A percentile compares a stretch with the other conserved stretches of the same genome.
Evolutionary conservation across 2,113 vertebrate species (phyloP).

Genomic region (Rhodinocichla rosea): DNA sequence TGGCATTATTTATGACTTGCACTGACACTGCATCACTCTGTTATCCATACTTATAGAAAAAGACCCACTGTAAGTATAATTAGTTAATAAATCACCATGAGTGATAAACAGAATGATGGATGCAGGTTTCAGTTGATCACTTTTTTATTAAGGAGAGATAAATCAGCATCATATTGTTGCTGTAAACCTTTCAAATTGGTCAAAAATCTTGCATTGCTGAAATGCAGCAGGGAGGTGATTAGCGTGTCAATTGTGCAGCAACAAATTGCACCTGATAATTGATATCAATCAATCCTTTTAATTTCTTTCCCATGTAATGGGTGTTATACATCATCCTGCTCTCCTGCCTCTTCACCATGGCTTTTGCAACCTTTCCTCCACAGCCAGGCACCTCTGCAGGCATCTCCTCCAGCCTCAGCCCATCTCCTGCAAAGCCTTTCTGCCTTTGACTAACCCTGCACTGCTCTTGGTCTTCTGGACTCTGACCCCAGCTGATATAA

Average conservation of each 20-base stretch:
- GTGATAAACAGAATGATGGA: constrained; percentile 84
- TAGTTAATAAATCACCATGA: constrained; percentile 82
- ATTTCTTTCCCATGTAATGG: constrained; percentile 51
- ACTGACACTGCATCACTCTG: constrained; percentile 47
- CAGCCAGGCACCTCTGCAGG: background rate
- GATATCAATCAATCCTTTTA: constrained; percentile 79
- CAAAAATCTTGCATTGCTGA: constrained; percentile 67
- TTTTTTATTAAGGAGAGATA: constrained; percentile 85
- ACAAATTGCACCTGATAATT: constrained; percentile 78
- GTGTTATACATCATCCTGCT: constrained; percentile 50
- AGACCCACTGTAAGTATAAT: constrained; percentile 75
- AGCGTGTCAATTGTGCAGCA: constrained; percentile 73
- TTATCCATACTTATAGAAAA: constrained; percentile 68
- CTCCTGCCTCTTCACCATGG: background rate
- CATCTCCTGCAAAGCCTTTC: background rate
- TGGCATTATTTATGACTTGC: constrained; percentile 57
- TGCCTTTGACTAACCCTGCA: background rate
- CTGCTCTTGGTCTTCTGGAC: background rate
- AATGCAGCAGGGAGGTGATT: constrained; percentile 72
- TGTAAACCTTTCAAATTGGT: constrained; percentile 81
- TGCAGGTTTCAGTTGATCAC: constrained; percentile 83
- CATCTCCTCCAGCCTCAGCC: background rate
- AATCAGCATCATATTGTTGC: constrained; percentile 82
- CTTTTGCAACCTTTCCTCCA: background rate
- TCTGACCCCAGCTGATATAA: background rate